phyloP scores from a whole-genome alignment of 1,140 invertebrate species.

The Heliconius congener region DNA sequence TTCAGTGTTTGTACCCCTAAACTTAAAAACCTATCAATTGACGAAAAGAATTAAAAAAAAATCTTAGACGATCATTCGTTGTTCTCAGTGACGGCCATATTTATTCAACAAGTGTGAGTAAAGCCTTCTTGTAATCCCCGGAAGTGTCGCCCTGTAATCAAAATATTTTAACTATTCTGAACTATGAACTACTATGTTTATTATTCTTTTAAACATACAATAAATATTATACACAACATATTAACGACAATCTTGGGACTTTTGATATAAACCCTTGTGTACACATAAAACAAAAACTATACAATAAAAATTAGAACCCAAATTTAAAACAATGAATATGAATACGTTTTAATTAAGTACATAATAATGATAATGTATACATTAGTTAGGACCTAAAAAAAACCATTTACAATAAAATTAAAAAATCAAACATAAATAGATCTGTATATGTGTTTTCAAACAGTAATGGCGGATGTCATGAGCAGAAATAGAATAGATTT shows the following conservation, averaged over 20 bases:
- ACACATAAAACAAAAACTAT: background rate
- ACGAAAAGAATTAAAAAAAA: constrained; percentile 59
- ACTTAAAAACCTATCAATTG: constrained; percentile 70
- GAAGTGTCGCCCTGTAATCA: constrained; percentile 92
- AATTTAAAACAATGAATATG: constrained; percentile 15
- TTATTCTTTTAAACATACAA: background rate
- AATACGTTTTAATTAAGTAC: background rate
- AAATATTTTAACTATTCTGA: constrained; percentile 67
- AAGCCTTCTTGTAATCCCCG: constrained; percentile 94
- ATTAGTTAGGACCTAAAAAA: background rate
- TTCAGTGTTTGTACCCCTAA: constrained; percentile 46
- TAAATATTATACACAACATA: too few relatives aligned
- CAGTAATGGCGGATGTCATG: constrained; percentile 4
- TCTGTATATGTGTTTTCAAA: constrained; percentile 34
- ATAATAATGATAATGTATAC: constrained; percentile 10
- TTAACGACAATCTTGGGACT: too few relatives aligned
- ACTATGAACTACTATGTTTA: constrained; percentile 34
- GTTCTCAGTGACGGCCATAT: constrained; percentile 53
- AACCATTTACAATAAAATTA: constrained; percentile 15
- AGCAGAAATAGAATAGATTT: constrained; percentile 9
- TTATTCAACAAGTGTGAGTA: constrained; percentile 90
- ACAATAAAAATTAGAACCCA: constrained; percentile 1
- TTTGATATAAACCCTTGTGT: background rate
- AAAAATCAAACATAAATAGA: constrained; percentile 29
- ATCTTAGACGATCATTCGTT: constrained; percentile 56